A percentile compares a stretch with the other conserved stretches of the same genome.
Evolutionary conservation across 2,113 vertebrate genomes (phyloP).

Genomic region (Probosciger aterrimus): DNA sequence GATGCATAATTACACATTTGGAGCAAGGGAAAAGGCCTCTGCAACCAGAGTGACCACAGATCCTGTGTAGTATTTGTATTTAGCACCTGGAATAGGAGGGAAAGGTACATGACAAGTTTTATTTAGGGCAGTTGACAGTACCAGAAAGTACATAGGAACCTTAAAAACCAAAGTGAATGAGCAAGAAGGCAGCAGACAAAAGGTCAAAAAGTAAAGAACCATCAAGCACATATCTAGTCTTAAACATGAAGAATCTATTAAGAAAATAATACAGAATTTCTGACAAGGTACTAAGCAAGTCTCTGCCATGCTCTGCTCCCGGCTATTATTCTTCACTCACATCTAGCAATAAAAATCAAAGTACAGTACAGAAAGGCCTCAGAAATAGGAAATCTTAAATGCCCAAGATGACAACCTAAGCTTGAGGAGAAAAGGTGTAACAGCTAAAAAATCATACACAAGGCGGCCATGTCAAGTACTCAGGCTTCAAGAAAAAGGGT

Average conservation of each 20-base stretch:
- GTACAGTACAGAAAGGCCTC: not conserved
- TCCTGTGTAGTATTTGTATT: not conserved
- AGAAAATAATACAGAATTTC: not conserved
- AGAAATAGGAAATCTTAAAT: not conserved
- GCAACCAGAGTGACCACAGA: not conserved
- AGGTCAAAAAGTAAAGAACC: not conserved
- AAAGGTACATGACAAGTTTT: not conserved
- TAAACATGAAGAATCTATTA: not conserved
- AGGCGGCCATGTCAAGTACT: not conserved
- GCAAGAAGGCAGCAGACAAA: not conserved
- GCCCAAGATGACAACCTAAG: not conserved
- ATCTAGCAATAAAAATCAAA: not conserved
- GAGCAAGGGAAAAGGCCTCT: not conserved
- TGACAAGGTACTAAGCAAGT: not conserved
- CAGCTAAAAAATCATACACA: not conserved
- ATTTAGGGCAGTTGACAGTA: not conserved
- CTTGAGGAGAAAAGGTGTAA: not conserved
- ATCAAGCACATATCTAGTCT: not conserved
- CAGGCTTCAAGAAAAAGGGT: not conserved
- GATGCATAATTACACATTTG: not conserved
- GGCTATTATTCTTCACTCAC: not conserved
- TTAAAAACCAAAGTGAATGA: not conserved
- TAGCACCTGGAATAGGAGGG: not conserved
- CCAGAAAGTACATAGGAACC: not conserved
- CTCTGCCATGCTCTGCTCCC: not conserved